Base-by-base conservation (phyloP, 2,113 vertebrate species). In the Orcinus orca region DNA sequence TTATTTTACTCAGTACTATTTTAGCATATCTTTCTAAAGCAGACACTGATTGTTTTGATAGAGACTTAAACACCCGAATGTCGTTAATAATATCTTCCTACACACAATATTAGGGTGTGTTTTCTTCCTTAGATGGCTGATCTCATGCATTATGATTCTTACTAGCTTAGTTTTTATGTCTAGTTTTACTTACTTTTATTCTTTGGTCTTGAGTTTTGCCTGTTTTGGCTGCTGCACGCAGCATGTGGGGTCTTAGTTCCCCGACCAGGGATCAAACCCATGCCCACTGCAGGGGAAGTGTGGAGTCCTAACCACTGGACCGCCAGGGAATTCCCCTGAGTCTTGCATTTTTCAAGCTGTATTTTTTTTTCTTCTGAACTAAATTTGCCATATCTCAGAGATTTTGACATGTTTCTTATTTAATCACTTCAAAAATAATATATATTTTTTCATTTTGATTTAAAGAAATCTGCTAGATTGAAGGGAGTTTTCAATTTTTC, bases 401-500 rank as follows among this genome's bases (percentile, higher is more conserved):
- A 88, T 62, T 77, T 83, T 88, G 90, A 70, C 80, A 29, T 53
- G 26, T 88, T 50, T 82, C 76, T 70, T 96, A 84, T 29, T 84
- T 18, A 82, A 38, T 83, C 38, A 62, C 73, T 95, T 73, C 13
- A 92, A 88, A 50, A 68, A 50, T 60, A 47, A 73, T 63, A 70
- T 2, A 53, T n/a, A 13, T 41, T 53, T 83, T 88, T 95, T 76
- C 38, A 62, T 88, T 76, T 76, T 76, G 25, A 38, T 88, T 70
- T 14, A n/a, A 53, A 79, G n/a, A 58, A 47, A 23, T 84, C 11
- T 88, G 50, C 29, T 92, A 68, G 26, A 26, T 50, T 53, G 26
- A 41, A n/a, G 18, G 23, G 47, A n/a, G 1, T 90, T 67, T 50
- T 38, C 68, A 41, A 2, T 44, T 73, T 80, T 82, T 58, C 13